Evolutionary conservation across 2,113 vertebrate species (phyloP).

Genomic region (Phalacrocorax brasilianus): DNA sequence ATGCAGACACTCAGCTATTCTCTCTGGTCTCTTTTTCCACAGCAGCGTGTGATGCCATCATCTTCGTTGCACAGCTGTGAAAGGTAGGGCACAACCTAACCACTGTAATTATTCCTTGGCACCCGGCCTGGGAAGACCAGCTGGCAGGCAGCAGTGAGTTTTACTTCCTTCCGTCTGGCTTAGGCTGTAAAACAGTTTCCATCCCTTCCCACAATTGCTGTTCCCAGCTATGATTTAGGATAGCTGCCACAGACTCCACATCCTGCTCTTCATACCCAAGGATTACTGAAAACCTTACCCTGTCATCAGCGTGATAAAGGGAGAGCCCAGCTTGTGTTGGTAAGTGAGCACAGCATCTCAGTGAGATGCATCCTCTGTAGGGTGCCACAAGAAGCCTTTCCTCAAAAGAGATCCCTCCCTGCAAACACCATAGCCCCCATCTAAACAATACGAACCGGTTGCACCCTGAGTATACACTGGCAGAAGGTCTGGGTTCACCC

Average conservation of each 20-base stretch:
- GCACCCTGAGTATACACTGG: not conserved
- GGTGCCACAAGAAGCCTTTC: not conserved
- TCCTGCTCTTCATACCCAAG: not conserved
- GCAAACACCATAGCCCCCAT: not conserved
- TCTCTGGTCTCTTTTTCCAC: not conserved
- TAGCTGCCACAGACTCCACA: not conserved
- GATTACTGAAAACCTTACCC: not conserved
- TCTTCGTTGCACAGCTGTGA: not conserved
- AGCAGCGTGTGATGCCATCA: not conserved
- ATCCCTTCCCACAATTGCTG: not conserved
- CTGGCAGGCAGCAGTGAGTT: not conserved
- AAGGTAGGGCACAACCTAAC: not conserved
- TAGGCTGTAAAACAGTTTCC: not conserved
- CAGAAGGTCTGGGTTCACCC: rapidly evolving
- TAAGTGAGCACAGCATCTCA: not conserved
- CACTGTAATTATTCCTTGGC: not conserved
- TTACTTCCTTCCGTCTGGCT: not conserved
- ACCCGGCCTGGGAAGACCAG: not conserved
- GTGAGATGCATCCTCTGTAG: not conserved
- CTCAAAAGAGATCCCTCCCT: not conserved
- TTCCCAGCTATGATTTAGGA: not conserved
- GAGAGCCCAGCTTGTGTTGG: not conserved
- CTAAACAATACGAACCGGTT: not conserved
- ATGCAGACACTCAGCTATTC: not conserved
- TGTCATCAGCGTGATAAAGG: not conserved